phyloP scores from a whole-genome alignment of 2,797 vertebrate species.

The Leontopithecus rosalia region DNA sequence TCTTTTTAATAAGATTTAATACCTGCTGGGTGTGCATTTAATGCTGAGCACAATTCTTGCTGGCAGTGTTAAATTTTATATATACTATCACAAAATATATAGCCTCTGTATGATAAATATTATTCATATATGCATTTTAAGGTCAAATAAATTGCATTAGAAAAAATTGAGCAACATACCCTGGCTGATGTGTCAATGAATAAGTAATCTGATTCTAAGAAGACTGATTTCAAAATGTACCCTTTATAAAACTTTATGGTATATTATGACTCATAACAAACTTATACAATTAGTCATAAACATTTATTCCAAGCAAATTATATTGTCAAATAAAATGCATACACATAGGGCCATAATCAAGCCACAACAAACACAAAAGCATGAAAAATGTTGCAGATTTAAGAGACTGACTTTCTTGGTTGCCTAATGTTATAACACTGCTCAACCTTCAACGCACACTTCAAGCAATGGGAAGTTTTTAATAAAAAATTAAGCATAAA shows the following conservation, averaged over 20 bases:
- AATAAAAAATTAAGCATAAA: neutral
- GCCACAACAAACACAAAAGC: neutral
- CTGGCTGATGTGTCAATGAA: neutral
- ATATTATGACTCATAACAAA: neutral
- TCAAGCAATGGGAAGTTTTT: neutral
- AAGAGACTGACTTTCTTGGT: neutral
- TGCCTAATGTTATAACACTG: neutral
- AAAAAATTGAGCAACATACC: neutral
- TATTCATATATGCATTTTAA: neutral
- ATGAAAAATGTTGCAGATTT: neutral
- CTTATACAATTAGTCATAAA: neutral
- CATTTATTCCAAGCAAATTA: neutral
- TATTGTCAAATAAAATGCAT: neutral
- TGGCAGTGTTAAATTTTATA: neutral
- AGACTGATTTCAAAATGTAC: neutral
- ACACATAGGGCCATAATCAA: neutral
- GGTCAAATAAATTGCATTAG: neutral
- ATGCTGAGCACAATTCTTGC: neutral
- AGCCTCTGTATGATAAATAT: neutral
- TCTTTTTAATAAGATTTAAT: neutral
- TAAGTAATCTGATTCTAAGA: neutral
- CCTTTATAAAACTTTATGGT: neutral
- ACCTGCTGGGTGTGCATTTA: accelerated
- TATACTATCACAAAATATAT: neutral
- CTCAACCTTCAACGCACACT: neutral